Evolutionary conservation across 1,140 invertebrate species (phyloP), one percentile per base, ranked within the genome.

Genomic region (Hyles euphorbiae): DNA sequence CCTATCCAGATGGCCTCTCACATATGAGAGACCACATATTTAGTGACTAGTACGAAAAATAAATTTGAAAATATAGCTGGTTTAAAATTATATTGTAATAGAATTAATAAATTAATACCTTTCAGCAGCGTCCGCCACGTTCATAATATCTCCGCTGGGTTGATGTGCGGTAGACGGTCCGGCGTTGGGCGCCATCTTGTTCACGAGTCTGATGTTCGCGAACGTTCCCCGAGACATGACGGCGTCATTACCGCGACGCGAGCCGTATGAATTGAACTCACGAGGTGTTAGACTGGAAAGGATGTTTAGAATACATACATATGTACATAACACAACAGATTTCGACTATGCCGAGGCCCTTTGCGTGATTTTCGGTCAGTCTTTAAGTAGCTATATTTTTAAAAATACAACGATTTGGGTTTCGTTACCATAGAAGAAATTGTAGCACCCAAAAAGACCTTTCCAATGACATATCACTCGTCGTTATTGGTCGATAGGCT

Each of bases 251-350:
- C 98, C 98, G 74, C 98, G 93, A 9, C 98, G 92, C 1, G 98
- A 97, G 0, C 98, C 98, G 88, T 99, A 99, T 0, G 98, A 99
- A 90, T 99, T 99, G 83, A 99, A 99, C 73, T 99, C 97, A 66
- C 94, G 93, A 0, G 98, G 96, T 0, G 95, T 96, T 3, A 99
- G 84, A 3, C 95, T 97, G 64, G 47, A 54, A 60, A 53, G 48
- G 52, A n/a, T 50, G 54, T 10, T 5, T 8, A 45, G 5, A 50
- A 11, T 33, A 44, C 6, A 12, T 45, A 3, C 11, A 4, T 33
- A 48, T 33, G 3, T 46, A 33, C 3, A 10, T 11, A n/a, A 9
- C 49, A 34, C 9, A 2, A 11, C 10, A 22, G 4, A n/a, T 5
- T 47, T 47, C 5, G 6, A 6, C 46, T 1, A 1, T n/a, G 46